Base-by-base conservation (phyloP, 2,113 vertebrate genomes). In the Mustela nigripes region DNA sequence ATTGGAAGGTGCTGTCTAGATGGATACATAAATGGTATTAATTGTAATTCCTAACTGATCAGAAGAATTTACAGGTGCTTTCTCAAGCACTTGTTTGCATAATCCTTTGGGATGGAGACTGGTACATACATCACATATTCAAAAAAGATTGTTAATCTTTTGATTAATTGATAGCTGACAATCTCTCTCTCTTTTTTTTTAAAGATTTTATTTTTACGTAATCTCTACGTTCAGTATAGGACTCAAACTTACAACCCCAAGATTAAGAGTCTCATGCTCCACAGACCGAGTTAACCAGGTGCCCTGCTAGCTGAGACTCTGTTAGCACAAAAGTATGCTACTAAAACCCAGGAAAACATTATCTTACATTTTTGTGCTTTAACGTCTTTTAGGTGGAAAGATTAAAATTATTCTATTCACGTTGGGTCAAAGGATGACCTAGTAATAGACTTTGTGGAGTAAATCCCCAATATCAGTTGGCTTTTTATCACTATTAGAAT, bases 401-500 rank as follows among this genome's bases (percentile, higher is more conserved):
- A 94, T 42, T 95, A 50, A 94, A 28, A 65, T 97, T 92, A 67
- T 65, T n/a, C 48, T 50, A 10, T 16, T 90, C 63, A 80, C 22
- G 81, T 91, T 87, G 42, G 15, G 9, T 79, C 42, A 90, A 36
- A 73, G 8, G n/a, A 48, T 74, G 56, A 96, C 28, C 33, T 5
- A 50, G 36, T 89, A 80, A 82, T n/a, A 69, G 15, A 2, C 39
- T 76, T 89, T 90, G 26, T 67, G 48, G n/a, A 73, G 42, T 73
- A 87, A 91, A 87, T 76, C 7, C 2, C 3, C 58, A 58, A 22
- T 48, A 63, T 60, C 63, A 94, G 6, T 60, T 56, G 95, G 26
- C 14, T 94, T 89, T 97, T 85, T 95, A 60, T 83, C 73, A 36
- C 60, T 79, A 39, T 91, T 91, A 94, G 58, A 80, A 58, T 87